Evolutionary conservation across 1,140 invertebrate genomes (phyloP).

Genomic region (Phocides pigmalion): DNA sequence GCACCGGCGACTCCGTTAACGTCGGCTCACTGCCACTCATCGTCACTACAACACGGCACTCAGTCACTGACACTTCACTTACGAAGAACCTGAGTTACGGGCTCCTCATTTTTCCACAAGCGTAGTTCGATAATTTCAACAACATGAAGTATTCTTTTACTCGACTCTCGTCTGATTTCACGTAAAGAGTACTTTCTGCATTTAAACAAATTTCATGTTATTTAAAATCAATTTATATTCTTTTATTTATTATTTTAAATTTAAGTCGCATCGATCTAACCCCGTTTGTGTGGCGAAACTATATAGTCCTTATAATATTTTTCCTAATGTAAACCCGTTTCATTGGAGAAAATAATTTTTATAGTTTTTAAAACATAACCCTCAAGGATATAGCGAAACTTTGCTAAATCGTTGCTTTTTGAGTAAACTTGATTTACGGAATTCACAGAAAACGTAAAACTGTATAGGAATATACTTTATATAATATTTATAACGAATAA

Average conservation of each 20-base stretch:
- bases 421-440: too few relatives aligned
- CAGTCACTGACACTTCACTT: slow-evolving; percentile 52
- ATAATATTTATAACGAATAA: not conserved
- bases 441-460: slow-evolving; percentile 1
- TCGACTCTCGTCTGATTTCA: slow-evolving; percentile 16
- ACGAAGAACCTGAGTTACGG: slow-evolving; percentile 37
- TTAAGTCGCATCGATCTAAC: too few relatives aligned
- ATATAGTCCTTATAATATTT: too few relatives aligned
- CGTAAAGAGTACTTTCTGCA: slow-evolving; percentile 8
- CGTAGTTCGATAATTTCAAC: slow-evolving; percentile 33
- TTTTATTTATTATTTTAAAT: too few relatives aligned
- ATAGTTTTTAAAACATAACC: too few relatives aligned
- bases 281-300: too few relatives aligned
- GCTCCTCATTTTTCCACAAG: slow-evolving; percentile 50
- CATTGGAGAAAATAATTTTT: too few relatives aligned
- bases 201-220: not conserved
- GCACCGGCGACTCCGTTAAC: slow-evolving; percentile 74
- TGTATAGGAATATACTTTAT: not conserved
- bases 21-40: slow-evolving; percentile 75
- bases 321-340: too few relatives aligned
- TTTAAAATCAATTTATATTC: too few relatives aligned
- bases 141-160: slow-evolving; percentile 40
- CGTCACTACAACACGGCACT: slow-evolving; percentile 42
- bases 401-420: too few relatives aligned
- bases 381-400: too few relatives aligned